phyloP scores from a whole-genome alignment of 2,888 invertebrate genomes.

The Scaptodrosophila latifasciaeformis region DNA sequence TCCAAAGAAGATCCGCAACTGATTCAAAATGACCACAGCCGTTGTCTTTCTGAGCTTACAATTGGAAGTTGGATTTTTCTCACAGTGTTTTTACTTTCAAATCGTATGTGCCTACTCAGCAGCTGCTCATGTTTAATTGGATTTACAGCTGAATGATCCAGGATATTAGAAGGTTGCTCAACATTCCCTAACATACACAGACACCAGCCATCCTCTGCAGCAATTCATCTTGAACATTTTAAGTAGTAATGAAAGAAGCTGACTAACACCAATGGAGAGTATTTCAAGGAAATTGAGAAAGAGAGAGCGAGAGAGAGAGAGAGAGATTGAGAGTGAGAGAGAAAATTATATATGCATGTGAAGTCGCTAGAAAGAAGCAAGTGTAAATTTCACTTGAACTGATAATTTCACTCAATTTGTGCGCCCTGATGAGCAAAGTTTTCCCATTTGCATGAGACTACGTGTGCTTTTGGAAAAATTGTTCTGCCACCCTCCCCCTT shows the following conservation, averaged over 20 bases:
- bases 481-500: neutral
- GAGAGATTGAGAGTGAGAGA: no score
- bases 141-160: conserved; percentile 39
- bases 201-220: no score
- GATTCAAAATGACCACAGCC: no score
- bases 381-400: conserved; percentile 69
- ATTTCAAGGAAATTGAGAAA: no score
- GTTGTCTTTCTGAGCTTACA: no score
- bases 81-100: conserved; percentile 27
- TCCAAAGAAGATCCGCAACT: no score
- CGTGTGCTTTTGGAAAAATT: conserved; percentile 41
- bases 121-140: conserved; percentile 54
- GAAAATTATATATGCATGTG: no score
- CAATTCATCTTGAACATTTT: neutral
- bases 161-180: conserved; percentile 13
- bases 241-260: neutral
- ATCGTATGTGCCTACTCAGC: conserved; percentile 13
- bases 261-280: no score
- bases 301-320: no score
- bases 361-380: conserved; percentile 40
- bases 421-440: conserved; percentile 67
- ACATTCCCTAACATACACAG: no score
- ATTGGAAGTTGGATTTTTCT: no score
- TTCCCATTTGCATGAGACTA: conserved; percentile 65
- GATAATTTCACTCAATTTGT: conserved; percentile 67